A percentile compares a stretch with the other conserved stretches of the same genome.
These are phyloP conservation scores for Lytechinus variegatus DNA, from an alignment of 35 echinoderm and acorn worm species.

Conservation along the genomic window DNA sequence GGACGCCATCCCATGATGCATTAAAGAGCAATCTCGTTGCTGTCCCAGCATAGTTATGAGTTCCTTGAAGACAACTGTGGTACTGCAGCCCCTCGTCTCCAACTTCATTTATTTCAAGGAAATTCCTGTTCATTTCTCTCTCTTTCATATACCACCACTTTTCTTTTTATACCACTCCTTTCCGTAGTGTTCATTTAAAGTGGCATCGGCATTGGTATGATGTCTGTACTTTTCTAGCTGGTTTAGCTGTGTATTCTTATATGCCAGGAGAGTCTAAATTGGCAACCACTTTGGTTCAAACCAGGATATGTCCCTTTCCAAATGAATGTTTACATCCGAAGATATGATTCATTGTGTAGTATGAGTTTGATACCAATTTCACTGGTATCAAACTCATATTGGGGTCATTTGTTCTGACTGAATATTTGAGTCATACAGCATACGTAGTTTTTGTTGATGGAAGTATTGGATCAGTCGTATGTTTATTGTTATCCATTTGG, in stretches of 20 bases:
- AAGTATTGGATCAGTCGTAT: too few species aligned
- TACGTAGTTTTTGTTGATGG: too few species aligned
- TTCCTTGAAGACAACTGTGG: neutral
- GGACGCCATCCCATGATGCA: slow-evolving; percentile 32
- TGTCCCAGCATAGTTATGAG: neutral
- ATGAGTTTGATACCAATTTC: neutral
- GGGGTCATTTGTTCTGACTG: neutral
- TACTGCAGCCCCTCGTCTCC: neutral
- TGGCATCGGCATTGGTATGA: neutral
- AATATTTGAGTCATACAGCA: neutral
- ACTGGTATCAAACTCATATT: neutral
- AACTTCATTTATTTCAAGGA: neutral
- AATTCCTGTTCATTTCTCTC: neutral
- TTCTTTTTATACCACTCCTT: neutral
- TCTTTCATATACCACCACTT: neutral
- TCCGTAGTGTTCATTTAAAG: neutral
- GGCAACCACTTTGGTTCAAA: neutral
- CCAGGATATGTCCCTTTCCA: neutral
- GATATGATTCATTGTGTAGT: neutral
- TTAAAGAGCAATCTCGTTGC: slow-evolving; percentile 31
- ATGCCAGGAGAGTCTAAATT: neutral
- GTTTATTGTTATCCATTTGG: too few species aligned
- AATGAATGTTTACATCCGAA: neutral
- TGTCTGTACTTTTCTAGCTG: neutral
- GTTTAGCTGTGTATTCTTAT: neutral